Evolutionary conservation across 2,888 invertebrate species (phyloP), one percentile per base, ranked within the genome.

Genomic region (Pollenia griseotomentosa): DNA sequence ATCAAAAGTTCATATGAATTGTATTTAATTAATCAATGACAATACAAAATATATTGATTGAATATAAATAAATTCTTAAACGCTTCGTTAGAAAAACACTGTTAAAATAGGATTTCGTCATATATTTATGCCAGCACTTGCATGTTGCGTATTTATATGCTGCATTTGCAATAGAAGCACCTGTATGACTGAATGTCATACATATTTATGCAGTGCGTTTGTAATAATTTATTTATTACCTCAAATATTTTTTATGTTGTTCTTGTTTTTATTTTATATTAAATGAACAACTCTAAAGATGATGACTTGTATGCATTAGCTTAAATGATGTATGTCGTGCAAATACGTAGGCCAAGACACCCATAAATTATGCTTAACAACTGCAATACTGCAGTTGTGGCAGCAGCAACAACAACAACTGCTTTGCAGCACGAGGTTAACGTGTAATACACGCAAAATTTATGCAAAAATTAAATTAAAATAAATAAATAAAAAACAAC

Each of bases 381-480:
- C 46, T 63, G 70, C 63, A 55, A 40, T 63, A 53, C 53, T 70
- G 61, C 44, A 48, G 75, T 63, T 40, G 51, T 16, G 44, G 70
- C 53, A 51, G 2, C 23, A 78, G 42, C 23, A 44, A 68, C 48
- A 59, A 51, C 65, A 57, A 79, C 73, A 16, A 51, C 74, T n/a
- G 63, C 77, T 83, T 81, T 82, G 78, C 84, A 87, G 82, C 87
- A 87, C 87, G 87, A 87, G 87, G 87, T 87, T 84, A 87, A 87
- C 87, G 59, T 87, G 87, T 87, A 87, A 82, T 82, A 87, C 84
- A 87, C 84, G 84, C 84, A 87, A 87, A 84, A 87, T 87, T 87
- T 87, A 87, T 87, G 87, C 87, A 87, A 84, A 87, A 80, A 55
- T 77, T 77, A 77, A 63, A 75, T 83, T 82, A 57, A 75, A 74